Evolutionary conservation across 2,797 vertebrate genomes (phyloP).

Genomic region (Spondyliosoma cantharus): DNA sequence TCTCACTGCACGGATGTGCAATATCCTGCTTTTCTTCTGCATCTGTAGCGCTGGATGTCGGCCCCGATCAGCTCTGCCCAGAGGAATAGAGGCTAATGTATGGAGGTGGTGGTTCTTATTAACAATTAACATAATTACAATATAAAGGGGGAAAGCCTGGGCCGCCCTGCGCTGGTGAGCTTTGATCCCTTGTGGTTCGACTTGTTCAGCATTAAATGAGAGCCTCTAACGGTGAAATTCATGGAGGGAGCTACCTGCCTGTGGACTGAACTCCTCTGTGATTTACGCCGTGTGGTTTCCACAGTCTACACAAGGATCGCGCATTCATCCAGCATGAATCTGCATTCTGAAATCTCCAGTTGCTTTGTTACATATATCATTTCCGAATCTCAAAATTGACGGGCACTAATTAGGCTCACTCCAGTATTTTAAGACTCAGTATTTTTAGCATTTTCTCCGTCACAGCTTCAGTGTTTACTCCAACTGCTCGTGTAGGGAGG

Average conservation of each 20-base stretch:
- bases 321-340: background rate
- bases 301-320: background rate
- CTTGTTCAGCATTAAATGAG: constrained; percentile 55
- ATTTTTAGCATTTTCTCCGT: background rate
- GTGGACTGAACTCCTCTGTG: background rate
- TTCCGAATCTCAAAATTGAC: background rate
- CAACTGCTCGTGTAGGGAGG: background rate
- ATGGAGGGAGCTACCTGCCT: constrained; percentile 8
- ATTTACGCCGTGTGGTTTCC: background rate
- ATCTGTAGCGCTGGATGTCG: constrained; percentile 23
- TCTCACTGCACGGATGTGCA: background rate
- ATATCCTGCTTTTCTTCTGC: background rate
- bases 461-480: background rate
- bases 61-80: constrained; percentile 42
- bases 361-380: background rate
- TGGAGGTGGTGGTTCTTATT: constrained; percentile 66
- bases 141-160: constrained; percentile 29
- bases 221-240: constrained; percentile 38
- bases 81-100: constrained; percentile 57
- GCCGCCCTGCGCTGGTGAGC: constrained; percentile 48
- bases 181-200: constrained; percentile 60
- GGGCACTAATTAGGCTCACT: background rate
- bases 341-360: background rate
- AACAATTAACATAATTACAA: constrained; percentile 74
- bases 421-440: background rate